Conservation (phyloP, 2,113 vertebrate genomes). For the Mormoops blainvillei region DNA sequence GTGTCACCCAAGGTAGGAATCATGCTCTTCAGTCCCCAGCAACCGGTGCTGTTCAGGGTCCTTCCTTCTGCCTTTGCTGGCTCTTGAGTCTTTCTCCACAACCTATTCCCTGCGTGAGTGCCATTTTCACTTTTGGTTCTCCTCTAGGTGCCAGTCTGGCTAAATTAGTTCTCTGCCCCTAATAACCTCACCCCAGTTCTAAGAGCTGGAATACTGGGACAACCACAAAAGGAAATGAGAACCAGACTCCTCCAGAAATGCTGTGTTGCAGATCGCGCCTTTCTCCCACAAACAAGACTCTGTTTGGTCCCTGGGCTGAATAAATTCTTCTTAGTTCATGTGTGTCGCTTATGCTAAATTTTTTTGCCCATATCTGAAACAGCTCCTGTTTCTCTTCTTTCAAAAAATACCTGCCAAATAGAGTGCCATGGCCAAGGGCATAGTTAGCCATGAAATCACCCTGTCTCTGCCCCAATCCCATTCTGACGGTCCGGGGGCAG, state of each 20-base stretch:
- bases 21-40: not conserved
- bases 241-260: not conserved
- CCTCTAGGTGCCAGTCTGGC: not conserved
- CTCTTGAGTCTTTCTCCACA: not conserved
- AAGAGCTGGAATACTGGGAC: not conserved
- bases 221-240: not conserved
- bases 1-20: not conserved
- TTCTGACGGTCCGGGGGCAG: not conserved
- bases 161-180: not conserved
- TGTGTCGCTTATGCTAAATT: not conserved
- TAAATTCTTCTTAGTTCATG: not conserved
- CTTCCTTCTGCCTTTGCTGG: not conserved
- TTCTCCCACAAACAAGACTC: not conserved
- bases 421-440: not conserved
- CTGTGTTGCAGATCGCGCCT: not conserved
- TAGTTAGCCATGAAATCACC: not conserved
- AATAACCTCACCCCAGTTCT: not conserved
- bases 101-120: fast-evolving
- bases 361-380: not conserved
- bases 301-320: not conserved
- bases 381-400: not conserved
- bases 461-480: not conserved
- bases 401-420: not conserved
- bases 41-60: not conserved
- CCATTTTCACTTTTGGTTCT: not conserved